Evolutionary conservation across 2,797 vertebrate genomes (phyloP), one percentile per base, ranked within the genome.

Genomic region (Urosaurus nigricauda): DNA sequence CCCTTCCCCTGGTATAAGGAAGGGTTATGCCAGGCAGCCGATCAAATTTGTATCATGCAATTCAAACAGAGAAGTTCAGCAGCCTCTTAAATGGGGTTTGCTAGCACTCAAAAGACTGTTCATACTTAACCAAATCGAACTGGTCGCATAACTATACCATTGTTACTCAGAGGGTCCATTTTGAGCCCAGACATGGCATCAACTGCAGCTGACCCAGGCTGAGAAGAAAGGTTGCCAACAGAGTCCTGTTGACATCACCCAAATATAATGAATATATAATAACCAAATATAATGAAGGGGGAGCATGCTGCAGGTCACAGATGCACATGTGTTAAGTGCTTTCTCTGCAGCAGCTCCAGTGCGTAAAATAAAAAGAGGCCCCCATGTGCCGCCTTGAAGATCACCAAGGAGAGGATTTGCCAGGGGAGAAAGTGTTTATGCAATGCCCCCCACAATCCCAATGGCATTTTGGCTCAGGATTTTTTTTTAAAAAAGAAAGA

Each of bases 131-230:
- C 79, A 75, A 88, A 90, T 79, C 89, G 71, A 92, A 88, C 89
- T 87, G 24, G 91, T 90, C 93, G 29, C 43, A 16, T 32, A 51
- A 0, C n/a, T 70, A 71, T 17, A 13, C 71, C 77, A 56, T 13
- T 40, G 78, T 58, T 75, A 80, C 26, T 26, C 19, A 14, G 65
- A 40, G 93, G 94, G 92, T 91, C 93, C 88, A 58, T 90, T 70
- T 17, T 8, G 7, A 8, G 37, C 5, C 79, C 19, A 13, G 26
- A 56, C 51, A 4, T 11, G 19, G 37, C 19, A 4, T 12, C 32
- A 79, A 13, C 8, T 35, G 35, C 26, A 85, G 2, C 32, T 43
- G 32, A 14, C 85, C 17, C 6, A 60, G 7, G 26, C 24, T 37
- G 73, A n/a, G 73, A 56, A 53, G 40, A 9, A 16, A 24, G 21